Base-by-base conservation (phyloP, 2,113 vertebrate species). In the Pangasianodon gigas region DNA sequence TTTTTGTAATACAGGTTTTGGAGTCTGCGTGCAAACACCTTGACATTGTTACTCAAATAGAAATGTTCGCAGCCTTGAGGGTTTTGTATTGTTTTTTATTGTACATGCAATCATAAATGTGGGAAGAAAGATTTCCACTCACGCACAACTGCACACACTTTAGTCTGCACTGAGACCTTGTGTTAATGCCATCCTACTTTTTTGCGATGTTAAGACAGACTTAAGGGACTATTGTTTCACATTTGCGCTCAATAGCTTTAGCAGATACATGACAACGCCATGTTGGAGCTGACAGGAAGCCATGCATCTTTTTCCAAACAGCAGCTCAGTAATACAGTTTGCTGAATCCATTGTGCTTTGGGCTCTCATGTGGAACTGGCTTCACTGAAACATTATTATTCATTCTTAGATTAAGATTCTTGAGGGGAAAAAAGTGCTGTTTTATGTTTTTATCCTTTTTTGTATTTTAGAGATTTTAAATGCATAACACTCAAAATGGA, bases 261-360 rank as follows among this genome's bases (percentile, higher is more conserved):
- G 37, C 81, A 84, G 81, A 84, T 84, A 75, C 81, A 62, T 75
- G 88, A 62, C 54, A 52, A 41, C 9, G 69, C 4, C 83, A 65
- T 41, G 88, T 29, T n/a, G 81, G 67, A 46, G 81, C 32, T 58
- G 67, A 74, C 16, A 71, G 80, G 48, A 88, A 71, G 51, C 21
- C 67, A 48, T 62, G 67, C 44, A 29, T 85, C 88, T 89, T 67
- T 9, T 62, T 48, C 52, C 67, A 58, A 89, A 80, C 74, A 80
- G 87, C 56, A 81, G 56, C 29, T 44, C 48, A n/a, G 32, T 11
- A 52, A 46, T 37, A 48, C 32, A 44, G 62, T 89, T 44, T 60
- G 54, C 56, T 52, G 82, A 84, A 29, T 84, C 54, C 54, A 19
- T 44, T 77, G 52, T 56, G 69, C 21, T 75, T 44, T 44, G 48